Conservation (phyloP, 2,888 invertebrate species). For the Sepiola atlantica region DNA sequence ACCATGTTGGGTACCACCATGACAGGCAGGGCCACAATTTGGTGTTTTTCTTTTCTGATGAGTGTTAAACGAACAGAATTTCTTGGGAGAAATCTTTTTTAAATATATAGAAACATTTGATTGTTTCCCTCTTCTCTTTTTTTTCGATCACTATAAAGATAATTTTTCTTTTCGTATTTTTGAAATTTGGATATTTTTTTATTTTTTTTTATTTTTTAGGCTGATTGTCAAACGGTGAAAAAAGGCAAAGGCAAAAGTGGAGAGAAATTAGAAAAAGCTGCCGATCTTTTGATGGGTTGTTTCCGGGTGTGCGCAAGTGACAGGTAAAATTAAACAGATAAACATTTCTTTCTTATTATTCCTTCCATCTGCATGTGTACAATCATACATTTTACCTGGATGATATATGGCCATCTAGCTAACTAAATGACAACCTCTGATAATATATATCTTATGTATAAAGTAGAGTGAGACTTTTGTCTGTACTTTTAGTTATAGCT, state of each 20-base stretch:
- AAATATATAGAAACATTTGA: too few relatives aligned
- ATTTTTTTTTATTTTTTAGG: constrained; percentile 75
- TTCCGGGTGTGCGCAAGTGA: constrained; percentile 96
- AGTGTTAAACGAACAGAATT: too few relatives aligned
- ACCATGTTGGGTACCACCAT: too few relatives aligned
- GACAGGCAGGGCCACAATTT: too few relatives aligned
- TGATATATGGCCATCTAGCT: too few relatives aligned
- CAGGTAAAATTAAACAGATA: constrained; percentile 77
- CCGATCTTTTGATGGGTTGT: constrained; percentile 92
- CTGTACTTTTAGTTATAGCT: too few relatives aligned
- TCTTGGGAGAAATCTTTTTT: too few relatives aligned
- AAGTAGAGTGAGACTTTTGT: too few relatives aligned
- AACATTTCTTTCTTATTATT: neutral
- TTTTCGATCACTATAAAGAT: too few relatives aligned
- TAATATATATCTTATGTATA: too few relatives aligned
- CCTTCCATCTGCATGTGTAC: neutral
- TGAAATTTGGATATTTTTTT: neutral
- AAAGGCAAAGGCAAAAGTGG: constrained; percentile 74
- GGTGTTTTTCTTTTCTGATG: too few relatives aligned
- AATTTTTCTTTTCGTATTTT: neutral
- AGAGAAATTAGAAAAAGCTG: constrained; percentile 91
- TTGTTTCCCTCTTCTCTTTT: too few relatives aligned
- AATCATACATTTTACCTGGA: neutral
- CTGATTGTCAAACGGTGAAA: constrained; percentile 79
- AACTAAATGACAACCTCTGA: neutral